A percentile compares a stretch with the other conserved stretches of the same genome.
These are phyloP conservation scores for Oreochromis tanganicae DNA, from an alignment of 2,113 vertebrate species.

Conservation along the genomic window DNA sequence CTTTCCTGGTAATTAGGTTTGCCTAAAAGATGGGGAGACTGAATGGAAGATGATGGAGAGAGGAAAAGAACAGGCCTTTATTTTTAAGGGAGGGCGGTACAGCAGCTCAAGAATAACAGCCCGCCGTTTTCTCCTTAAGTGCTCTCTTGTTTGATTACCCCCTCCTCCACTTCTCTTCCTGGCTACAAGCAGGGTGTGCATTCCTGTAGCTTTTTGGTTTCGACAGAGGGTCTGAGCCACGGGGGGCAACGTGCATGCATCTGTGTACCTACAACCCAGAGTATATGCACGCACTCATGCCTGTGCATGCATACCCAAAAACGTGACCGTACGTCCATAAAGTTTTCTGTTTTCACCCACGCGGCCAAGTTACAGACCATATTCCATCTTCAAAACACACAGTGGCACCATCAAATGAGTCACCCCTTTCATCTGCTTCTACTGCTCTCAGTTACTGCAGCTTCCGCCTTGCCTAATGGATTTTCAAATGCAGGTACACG, in stretches of 20 bases:
- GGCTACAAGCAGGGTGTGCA: conserved; percentile 5
- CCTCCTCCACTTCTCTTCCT: conserved; percentile 17
- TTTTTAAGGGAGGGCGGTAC: conserved; percentile 13
- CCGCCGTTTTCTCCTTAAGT: conserved; percentile 43
- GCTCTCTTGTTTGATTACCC: conserved; percentile 49
- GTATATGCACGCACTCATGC: not conserved
- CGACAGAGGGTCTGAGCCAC: conserved; percentile 8
- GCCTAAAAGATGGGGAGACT: conserved; percentile 45
- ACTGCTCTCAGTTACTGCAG: conserved; percentile 47
- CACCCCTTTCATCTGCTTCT: conserved; percentile 62
- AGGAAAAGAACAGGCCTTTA: conserved; percentile 15
- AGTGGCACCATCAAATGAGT: conserved; percentile 48
- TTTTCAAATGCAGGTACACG: conserved; percentile 69
- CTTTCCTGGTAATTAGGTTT: conserved; percentile 48
- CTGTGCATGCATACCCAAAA: conserved; percentile 8
- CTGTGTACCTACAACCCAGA: not conserved
- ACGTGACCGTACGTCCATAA: conserved; percentile 19
- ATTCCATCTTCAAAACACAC: conserved; percentile 53
- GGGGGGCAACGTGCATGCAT: conserved; percentile 13
- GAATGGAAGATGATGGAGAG: conserved; percentile 42
- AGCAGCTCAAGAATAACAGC: conserved; percentile 24
- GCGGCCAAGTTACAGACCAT: conserved; percentile 26
- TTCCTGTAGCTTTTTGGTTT: conserved; percentile 37
- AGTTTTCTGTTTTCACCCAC: conserved; percentile 39
- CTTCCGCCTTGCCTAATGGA: conserved; percentile 65